Percentiles rank a stretch among this genome's conserved stretches.
Evolutionary conservation across 2,113 vertebrate species (phyloP).

Genomic region (Stomatorhinus ivindoensis): DNA sequence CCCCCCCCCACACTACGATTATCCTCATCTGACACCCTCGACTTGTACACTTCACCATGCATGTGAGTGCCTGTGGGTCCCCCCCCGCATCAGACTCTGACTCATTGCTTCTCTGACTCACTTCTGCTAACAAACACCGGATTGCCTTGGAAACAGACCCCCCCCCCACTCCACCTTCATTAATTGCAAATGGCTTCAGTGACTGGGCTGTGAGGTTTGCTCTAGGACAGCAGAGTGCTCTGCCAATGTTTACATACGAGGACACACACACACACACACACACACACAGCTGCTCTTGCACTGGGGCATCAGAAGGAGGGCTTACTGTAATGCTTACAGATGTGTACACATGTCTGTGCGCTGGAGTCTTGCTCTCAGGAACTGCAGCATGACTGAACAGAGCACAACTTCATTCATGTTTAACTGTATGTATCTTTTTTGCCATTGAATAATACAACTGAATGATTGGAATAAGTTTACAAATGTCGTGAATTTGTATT

Average conservation of each 20-base stretch:
- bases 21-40: not conserved
- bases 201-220: not conserved
- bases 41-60: not conserved
- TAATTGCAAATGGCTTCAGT: not conserved
- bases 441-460: not conserved
- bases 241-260: not conserved
- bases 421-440: not conserved
- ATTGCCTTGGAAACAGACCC: conserved; percentile 14
- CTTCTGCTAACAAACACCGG: conserved; percentile 14
- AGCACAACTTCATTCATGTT: not conserved
- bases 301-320: not conserved
- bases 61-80: not conserved
- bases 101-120: conserved; percentile 15
- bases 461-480: not conserved
- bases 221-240: not conserved
- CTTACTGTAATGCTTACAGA: not conserved
- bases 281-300: not conserved
- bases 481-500: not conserved
- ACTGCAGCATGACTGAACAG: not conserved
- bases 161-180: not conserved
- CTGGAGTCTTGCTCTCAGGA: not conserved
- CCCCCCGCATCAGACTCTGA: not conserved
- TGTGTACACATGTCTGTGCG: not conserved
- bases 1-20: not conserved
- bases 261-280: not conserved